phyloP scores from a whole-genome alignment of 2,797 vertebrate genomes.

The Merluccius polli region DNA sequence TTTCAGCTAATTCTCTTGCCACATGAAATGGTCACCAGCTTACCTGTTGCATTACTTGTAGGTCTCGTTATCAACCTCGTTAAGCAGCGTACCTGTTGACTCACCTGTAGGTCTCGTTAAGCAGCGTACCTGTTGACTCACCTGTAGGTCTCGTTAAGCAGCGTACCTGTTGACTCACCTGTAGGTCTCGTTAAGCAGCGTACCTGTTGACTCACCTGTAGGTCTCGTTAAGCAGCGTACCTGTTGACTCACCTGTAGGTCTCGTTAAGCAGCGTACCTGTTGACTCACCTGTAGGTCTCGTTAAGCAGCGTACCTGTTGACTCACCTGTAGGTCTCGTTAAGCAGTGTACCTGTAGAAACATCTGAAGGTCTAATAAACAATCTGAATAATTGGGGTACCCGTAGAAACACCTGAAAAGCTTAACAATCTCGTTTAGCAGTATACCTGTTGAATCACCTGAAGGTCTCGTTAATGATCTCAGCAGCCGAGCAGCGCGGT shows the following conservation, averaged over 20 bases:
- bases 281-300: neutral
- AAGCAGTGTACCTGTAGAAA: neutral
- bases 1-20: neutral
- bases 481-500: too few relatives aligned
- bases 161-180: too few relatives aligned
- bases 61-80: neutral
- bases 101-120: too few relatives aligned
- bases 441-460: too few relatives aligned
- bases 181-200: neutral
- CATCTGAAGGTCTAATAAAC: neutral
- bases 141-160: neutral
- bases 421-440: too few relatives aligned
- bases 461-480: neutral
- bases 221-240: neutral
- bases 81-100: too few relatives aligned
- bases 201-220: neutral
- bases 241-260: too few relatives aligned
- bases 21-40: neutral
- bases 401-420: too few relatives aligned
- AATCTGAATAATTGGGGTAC: neutral
- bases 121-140: neutral
- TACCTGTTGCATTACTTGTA: neutral
- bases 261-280: neutral
- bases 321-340: too few relatives aligned
- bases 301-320: too few relatives aligned